phyloP scores from a whole-genome alignment of 2,888 invertebrate genomes.

The Neoscelio sp. region DNA sequence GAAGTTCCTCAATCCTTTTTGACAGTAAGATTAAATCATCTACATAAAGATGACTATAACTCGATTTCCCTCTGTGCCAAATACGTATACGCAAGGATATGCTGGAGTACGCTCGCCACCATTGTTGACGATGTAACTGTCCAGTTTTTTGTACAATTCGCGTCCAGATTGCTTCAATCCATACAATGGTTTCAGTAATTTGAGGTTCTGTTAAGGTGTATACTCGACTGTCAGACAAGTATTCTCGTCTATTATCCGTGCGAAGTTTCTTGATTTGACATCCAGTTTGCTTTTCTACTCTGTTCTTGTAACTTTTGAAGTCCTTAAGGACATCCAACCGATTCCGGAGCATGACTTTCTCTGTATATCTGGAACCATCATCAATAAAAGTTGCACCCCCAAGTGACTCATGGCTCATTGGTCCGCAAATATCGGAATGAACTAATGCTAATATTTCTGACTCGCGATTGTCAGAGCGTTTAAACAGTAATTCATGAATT shows the following conservation, averaged over 20 bases:
- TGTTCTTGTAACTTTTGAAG: constrained; percentile 53
- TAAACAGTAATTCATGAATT: constrained; percentile 55
- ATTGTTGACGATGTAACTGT: no score
- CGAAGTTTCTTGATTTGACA: constrained; percentile 55
- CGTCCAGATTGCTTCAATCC: no score
- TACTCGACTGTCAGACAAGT: constrained; percentile 61
- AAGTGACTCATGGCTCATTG: constrained; percentile 43
- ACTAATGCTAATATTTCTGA: constrained; percentile 51
- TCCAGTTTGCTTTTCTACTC: constrained; percentile 47
- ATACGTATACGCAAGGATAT: no score
- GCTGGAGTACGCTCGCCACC: no score
- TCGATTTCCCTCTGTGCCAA: no score
- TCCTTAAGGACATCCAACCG: constrained; percentile 33
- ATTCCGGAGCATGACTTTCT: constrained; percentile 39
- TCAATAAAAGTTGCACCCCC: constrained; percentile 66
- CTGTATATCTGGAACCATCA: constrained; percentile 46
- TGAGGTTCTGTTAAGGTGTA: constrained; percentile 68
- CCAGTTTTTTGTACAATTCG: no score
- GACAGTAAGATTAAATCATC: no score
- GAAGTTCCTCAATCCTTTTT: no score
- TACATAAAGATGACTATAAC: no score
- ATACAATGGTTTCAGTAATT: no score
- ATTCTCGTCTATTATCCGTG: constrained; percentile 64
- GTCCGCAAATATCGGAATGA: constrained; percentile 66
- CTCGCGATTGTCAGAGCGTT: constrained; percentile 18